These are phyloP conservation scores for Caenorhabditis latens DNA, from an alignment of 1,140 invertebrate genomes.

Conservation along the genomic window DNA sequence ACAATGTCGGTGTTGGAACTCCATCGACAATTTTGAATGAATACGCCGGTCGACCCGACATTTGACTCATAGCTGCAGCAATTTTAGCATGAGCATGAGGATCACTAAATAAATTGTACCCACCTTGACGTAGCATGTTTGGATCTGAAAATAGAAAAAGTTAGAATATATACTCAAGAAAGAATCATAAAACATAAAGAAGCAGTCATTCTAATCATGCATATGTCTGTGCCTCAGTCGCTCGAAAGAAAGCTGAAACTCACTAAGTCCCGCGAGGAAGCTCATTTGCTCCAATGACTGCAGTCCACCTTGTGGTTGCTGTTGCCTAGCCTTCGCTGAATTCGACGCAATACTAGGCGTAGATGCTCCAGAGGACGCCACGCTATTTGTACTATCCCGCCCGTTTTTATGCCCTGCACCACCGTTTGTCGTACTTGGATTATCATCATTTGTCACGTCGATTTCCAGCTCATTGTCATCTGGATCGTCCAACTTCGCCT, in stretches of 20 bases:
- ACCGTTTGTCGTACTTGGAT: constrained; percentile 45
- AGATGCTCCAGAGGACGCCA: constrained; percentile 52
- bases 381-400: constrained; percentile 56
- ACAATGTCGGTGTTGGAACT: constrained; percentile 90
- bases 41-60: constrained; percentile 82
- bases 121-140: constrained; percentile 38
- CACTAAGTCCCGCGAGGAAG: constrained; percentile 16
- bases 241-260: not conserved
- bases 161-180: not conserved
- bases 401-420: constrained; percentile 43
- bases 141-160: constrained; percentile 23
- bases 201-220: not conserved
- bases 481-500: constrained; percentile 75
- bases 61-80: constrained; percentile 29
- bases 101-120: constrained; percentile 28
- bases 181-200: not conserved
- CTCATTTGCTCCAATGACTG: constrained; percentile 49
- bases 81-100: constrained; percentile 6
- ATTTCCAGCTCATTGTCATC: constrained; percentile 76
- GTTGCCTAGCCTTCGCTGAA: constrained; percentile 26
- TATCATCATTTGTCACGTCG: constrained; percentile 72
- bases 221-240: too few relatives aligned
- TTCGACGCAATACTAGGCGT: constrained; percentile 54
- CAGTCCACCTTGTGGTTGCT: constrained; percentile 19
- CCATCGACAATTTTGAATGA: constrained; percentile 91